Evolutionary conservation across 1,140 invertebrate species (phyloP).

Genomic region (Paracyclopina nana): DNA sequence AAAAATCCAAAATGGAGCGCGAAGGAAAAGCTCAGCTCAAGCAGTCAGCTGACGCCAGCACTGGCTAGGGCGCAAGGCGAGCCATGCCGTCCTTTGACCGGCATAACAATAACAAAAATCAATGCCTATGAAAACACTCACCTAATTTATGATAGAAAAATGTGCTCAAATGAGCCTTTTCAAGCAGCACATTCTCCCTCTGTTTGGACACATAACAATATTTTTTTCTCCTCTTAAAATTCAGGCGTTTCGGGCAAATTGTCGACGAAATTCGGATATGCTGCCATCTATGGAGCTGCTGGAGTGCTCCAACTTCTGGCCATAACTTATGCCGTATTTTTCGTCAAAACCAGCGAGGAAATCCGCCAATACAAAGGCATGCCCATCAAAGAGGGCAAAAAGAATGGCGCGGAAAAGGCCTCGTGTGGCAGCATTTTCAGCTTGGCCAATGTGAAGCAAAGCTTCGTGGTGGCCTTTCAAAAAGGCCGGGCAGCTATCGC

Average conservation of each 20-base stretch:
- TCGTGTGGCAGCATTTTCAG: background rate
- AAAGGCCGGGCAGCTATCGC: background rate
- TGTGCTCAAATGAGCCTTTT: too few relatives aligned
- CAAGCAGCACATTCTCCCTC: too few relatives aligned
- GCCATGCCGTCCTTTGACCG: too few relatives aligned
- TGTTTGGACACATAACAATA: too few relatives aligned
- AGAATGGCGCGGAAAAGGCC: background rate
- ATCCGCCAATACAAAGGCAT: background rate
- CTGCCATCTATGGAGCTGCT: background rate
- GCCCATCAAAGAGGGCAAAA: background rate
- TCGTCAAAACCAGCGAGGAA: background rate
- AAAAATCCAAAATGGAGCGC: too few relatives aligned
- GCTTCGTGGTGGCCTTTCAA: background rate
- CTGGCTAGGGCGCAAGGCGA: too few relatives aligned
- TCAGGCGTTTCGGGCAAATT: background rate
- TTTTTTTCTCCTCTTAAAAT: background rate
- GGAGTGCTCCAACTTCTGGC: background rate
- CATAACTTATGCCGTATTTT: background rate
- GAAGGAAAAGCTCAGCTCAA: too few relatives aligned
- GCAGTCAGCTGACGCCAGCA: too few relatives aligned
- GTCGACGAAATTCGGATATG: too few relatives aligned
- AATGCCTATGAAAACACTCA: too few relatives aligned
- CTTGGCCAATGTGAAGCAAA: background rate
- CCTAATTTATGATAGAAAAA: too few relatives aligned
- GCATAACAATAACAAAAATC: too few relatives aligned